Evolutionary conservation across 2,113 vertebrate genomes (phyloP).

Genomic region (Oreocharis arfaki): DNA sequence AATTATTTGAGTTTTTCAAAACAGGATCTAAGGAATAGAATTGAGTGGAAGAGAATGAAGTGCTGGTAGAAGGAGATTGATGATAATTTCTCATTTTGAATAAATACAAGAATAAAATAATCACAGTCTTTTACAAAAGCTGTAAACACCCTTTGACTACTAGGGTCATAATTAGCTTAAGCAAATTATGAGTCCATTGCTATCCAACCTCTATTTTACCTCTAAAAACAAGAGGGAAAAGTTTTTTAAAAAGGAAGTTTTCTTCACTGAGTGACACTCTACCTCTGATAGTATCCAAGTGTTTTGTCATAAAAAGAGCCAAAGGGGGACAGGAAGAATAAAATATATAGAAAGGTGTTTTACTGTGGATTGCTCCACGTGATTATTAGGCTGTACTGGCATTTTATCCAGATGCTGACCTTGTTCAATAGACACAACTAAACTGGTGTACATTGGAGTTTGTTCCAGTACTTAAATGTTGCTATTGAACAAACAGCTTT

Average conservation of each 20-base stretch:
- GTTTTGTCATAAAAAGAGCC: background rate
- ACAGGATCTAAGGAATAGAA: background rate
- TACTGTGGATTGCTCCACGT: background rate
- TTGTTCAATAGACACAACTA: background rate
- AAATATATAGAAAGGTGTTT: background rate
- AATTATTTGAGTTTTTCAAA: background rate
- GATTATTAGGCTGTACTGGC: background rate
- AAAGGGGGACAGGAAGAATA: background rate
- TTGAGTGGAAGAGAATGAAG: background rate
- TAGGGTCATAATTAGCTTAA: too few species aligned
- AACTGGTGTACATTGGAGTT: rapidly evolving
- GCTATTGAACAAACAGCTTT: background rate
- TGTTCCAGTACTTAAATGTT: background rate
- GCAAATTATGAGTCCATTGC: background rate
- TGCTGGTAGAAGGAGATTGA: background rate
- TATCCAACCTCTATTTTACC: background rate
- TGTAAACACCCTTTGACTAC: background rate
- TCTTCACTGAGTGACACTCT: background rate
- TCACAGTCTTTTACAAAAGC: background rate
- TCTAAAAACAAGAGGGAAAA: background rate
- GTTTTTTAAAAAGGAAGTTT: background rate
- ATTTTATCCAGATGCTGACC: background rate
- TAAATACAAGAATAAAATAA: background rate
- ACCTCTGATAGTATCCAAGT: background rate
- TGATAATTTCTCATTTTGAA: background rate